phyloP scores from a whole-genome alignment of 2,113 vertebrate species.

The Clarias magur region DNA sequence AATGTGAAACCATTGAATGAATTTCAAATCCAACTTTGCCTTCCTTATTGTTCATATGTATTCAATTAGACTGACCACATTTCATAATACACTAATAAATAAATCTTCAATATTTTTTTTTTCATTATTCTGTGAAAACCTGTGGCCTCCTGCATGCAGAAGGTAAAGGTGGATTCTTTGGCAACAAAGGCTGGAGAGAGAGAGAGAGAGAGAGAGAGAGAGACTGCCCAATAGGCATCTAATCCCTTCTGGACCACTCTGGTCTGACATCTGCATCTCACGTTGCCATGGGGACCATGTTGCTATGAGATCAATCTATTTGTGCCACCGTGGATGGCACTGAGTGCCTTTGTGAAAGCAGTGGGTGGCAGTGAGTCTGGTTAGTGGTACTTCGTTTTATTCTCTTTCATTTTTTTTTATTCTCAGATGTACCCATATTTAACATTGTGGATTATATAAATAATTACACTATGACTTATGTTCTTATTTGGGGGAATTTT shows the following conservation, averaged over 20 bases:
- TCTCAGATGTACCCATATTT: neutral
- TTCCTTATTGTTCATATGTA: slow-evolving; percentile 2
- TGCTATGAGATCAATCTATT: slow-evolving; percentile 78
- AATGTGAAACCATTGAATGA: neutral
- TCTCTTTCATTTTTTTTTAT: slow-evolving; percentile 20
- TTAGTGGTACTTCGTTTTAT: slow-evolving; percentile 40
- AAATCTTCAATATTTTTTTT: neutral
- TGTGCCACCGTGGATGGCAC: slow-evolving; percentile 67
- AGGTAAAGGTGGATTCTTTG: slow-evolving; percentile 12
- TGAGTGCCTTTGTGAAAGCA: slow-evolving; percentile 60
- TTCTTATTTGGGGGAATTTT: neutral
- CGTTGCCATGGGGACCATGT: slow-evolving; percentile 69
- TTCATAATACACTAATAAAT: neutral
- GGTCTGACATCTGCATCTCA: slow-evolving; percentile 69
- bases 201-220: slow-evolving; percentile 35
- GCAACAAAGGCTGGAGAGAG: neutral
- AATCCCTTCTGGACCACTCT: slow-evolving; percentile 66
- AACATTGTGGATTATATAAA: neutral
- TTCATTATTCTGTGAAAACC: neutral
- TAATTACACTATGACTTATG: neutral
- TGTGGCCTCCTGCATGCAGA: neutral
- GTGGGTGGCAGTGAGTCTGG: slow-evolving; percentile 54
- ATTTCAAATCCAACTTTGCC: neutral
- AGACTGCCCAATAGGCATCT: slow-evolving; percentile 59
- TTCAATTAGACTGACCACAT: too few species aligned